Conservation (phyloP, 2,113 vertebrate species). For the Empidonax traillii region DNA sequence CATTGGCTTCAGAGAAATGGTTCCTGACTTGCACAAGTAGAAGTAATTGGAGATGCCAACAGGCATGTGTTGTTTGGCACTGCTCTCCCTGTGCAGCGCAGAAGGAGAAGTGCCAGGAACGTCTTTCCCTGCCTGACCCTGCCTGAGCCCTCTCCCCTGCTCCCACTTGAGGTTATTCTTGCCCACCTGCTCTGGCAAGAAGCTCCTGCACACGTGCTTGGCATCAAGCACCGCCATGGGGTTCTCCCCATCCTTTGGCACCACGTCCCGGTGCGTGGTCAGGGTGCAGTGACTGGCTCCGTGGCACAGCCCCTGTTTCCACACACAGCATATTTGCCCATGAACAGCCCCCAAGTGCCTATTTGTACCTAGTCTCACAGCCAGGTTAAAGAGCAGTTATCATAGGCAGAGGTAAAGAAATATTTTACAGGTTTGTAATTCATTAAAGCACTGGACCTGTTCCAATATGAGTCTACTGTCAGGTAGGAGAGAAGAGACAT, state of each 20-base stretch:
- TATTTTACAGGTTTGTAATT: conserved; percentile 42
- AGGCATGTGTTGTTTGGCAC: neutral
- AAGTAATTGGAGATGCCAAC: neutral
- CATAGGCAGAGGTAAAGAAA: neutral
- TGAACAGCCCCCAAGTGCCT: neutral
- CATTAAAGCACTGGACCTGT: conserved; percentile 8
- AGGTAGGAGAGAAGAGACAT: neutral
- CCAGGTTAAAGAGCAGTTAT: conserved; percentile 20
- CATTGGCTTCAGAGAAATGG: neutral
- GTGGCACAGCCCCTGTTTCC: neutral
- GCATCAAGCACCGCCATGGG: neutral
- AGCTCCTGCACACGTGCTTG: neutral
- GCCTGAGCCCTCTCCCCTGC: neutral
- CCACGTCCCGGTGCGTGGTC: fast-evolving
- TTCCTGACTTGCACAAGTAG: neutral
- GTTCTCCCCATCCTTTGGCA: neutral
- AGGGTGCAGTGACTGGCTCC: fast-evolving
- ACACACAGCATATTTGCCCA: fast-evolving
- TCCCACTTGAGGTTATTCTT: neutral
- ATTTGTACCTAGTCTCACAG: neutral
- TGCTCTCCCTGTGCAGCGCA: fast-evolving
- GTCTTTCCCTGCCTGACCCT: neutral
- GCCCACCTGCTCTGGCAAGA: neutral
- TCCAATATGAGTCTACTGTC: neutral
- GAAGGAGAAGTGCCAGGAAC: neutral